Evolutionary conservation across 2,797 vertebrate species (phyloP).

Genomic region (Gambelia wislizenii): DNA sequence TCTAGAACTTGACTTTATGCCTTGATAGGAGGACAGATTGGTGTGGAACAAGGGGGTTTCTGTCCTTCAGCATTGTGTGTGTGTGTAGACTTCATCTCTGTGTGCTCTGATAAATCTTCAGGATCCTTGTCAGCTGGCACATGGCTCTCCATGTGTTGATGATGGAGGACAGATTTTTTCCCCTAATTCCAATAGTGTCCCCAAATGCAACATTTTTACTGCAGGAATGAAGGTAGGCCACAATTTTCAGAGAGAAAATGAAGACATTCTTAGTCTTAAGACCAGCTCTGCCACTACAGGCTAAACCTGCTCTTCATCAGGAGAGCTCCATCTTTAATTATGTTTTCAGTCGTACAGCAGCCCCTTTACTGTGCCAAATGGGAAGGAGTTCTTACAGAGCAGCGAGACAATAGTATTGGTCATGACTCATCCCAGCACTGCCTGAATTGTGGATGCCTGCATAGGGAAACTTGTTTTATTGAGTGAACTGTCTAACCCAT

Average conservation of each 20-base stretch:
- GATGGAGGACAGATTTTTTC: background rate
- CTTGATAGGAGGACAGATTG: background rate
- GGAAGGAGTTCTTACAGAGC: background rate
- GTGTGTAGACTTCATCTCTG: background rate
- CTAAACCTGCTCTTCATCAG: background rate
- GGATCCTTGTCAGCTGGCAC: background rate
- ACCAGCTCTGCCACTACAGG: background rate
- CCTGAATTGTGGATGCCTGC: background rate
- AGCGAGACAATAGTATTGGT: too few relatives aligned
- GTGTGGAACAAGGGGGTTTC: too few relatives aligned
- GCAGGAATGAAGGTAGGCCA: background rate
- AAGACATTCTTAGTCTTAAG: background rate
- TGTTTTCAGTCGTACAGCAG: background rate
- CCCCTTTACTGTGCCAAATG: background rate
- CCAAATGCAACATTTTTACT: background rate
- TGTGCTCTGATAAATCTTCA: background rate
- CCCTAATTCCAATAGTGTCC: background rate
- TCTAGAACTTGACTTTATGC: background rate
- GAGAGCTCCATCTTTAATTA: background rate
- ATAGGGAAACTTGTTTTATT: background rate
- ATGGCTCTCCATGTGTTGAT: background rate
- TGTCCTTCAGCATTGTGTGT: background rate
- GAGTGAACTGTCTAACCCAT: too few relatives aligned
- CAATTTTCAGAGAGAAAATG: background rate
- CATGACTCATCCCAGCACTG: too few relatives aligned